Base-by-base conservation (phyloP, 2,797 vertebrate species). In the Setipinna tenuifilis region DNA sequence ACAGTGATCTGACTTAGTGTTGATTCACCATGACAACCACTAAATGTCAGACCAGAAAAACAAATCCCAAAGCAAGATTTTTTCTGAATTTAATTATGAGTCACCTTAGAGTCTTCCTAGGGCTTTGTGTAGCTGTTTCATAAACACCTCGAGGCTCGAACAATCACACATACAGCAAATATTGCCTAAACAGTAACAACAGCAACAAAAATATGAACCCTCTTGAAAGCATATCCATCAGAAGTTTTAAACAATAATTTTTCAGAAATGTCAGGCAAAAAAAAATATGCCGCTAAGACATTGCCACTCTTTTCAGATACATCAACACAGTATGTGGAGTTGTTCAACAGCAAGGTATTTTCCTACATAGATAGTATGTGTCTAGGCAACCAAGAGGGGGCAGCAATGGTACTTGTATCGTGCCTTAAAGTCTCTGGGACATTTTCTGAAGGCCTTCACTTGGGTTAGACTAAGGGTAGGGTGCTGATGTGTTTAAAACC, bases 1-100 rank as follows among this genome's bases (percentile, higher is more conserved):
- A 68, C 62, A 28, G 3, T 12, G 25, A 31, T 28, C 25, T 9
- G 61, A 2, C n/a, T 65, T 25, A 25, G 9, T 23, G 61, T 88
- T 81, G 86, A 88, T 85, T 80, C 11, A 28, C 62, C 54, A 35
- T 82, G 80, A 85, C 28, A 62, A 31, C 83, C 59, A 68, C 65
- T 65, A 62, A 62, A n/a, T 65, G 80, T 0, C 0, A 84, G 1
- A 83, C 28, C 28, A 0, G 19, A 16, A 75, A 75, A n/a, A 59
- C 21, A 65, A 12, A 25, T 21, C 21, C 28, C 25, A n/a, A n/a
- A n/a, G 4, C 3, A 82, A 3, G 83, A 12, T 31, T 28, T 85
- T 44, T 10, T 6, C 16, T 5, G 16, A 16, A 14, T 28, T 10
- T 10, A 31, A 50, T 11, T 0, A 57, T 78, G 48, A 78, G 50